phyloP scores from a whole-genome alignment of 2,888 invertebrate genomes.

The Zootermopsis nevadensis region DNA sequence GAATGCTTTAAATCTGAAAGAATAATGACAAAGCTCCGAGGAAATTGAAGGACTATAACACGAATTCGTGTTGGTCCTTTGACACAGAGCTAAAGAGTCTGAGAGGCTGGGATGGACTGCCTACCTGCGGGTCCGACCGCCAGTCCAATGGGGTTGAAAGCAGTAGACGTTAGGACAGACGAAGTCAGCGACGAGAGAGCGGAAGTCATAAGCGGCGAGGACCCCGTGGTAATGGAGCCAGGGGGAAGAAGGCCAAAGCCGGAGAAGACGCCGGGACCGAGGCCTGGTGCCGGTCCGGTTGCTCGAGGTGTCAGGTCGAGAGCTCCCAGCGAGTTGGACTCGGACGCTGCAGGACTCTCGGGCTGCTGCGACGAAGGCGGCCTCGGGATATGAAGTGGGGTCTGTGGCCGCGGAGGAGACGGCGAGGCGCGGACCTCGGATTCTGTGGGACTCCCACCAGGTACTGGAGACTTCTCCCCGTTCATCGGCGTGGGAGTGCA shows the following conservation, averaged over 20 bases:
- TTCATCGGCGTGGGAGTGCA: conserved; percentile 64
- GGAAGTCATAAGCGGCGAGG: conserved; percentile 69
- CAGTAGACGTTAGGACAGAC: conserved; percentile 82
- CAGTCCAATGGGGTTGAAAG: conserved; percentile 89
- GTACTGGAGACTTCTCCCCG: conserved; percentile 64
- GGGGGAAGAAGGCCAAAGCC: conserved; percentile 70
- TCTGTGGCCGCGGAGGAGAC: conserved; percentile 47
- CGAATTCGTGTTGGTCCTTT: no score
- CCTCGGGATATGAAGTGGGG: conserved; percentile 51
- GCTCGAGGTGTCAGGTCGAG: conserved; percentile 70
- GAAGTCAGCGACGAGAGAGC: conserved; percentile 86
- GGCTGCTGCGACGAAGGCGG: conserved; percentile 63
- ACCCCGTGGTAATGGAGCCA: conserved; percentile 65
- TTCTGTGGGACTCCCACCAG: conserved; percentile 32
- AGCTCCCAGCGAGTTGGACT: conserved; percentile 66
- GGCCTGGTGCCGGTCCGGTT: conserved; percentile 56
- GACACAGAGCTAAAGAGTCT: no score
- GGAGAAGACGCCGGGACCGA: conserved; percentile 64
- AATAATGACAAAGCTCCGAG: no score
- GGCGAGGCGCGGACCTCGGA: conserved; percentile 49
- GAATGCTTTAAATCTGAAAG: no score
- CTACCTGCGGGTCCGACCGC: conserved; percentile 86
- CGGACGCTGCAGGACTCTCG: conserved; percentile 65
- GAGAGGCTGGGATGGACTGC: not conserved
- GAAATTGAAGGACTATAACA: no score